A percentile compares a stretch with the other conserved stretches of the same genome.
Evolutionary conservation across 1,140 invertebrate genomes (phyloP).

Genomic region (Dinoponera quadriceps): DNA sequence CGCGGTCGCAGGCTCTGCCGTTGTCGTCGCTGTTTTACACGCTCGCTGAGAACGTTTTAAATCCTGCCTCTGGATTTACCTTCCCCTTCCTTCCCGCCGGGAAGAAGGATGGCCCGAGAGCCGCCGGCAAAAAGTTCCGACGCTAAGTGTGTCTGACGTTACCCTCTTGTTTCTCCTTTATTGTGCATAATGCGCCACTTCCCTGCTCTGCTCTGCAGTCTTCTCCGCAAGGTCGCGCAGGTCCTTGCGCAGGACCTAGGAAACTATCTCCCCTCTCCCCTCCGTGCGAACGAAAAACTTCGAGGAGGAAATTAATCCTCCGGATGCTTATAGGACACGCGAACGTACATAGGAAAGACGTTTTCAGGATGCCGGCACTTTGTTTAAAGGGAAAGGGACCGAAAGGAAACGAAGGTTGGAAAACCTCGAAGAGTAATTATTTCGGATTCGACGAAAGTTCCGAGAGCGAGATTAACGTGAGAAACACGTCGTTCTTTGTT

Average conservation of each 20-base stretch:
- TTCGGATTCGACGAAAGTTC: background rate
- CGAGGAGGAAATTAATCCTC: slow-evolving; percentile 19
- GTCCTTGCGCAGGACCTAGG: slow-evolving; percentile 9
- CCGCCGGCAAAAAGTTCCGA: slow-evolving; percentile 71
- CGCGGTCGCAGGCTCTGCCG: slow-evolving; percentile 37
- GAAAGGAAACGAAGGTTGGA: too few species aligned
- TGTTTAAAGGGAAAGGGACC: background rate
- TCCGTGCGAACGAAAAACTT: slow-evolving; percentile 3
- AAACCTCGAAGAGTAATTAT: background rate
- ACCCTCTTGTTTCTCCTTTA: slow-evolving; percentile 71
- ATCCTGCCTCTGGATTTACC: slow-evolving; percentile 67
- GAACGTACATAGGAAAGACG: too few species aligned
- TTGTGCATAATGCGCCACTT: slow-evolving; percentile 69
- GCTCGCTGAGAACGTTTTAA: slow-evolving; percentile 69
- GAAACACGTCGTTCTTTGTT: too few species aligned
- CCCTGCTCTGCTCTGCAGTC: background rate
- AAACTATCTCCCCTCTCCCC: too few species aligned
- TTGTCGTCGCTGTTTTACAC: slow-evolving; percentile 67
- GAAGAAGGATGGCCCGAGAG: slow-evolving; percentile 49
- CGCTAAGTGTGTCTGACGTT: slow-evolving; percentile 75
- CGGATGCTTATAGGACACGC: slow-evolving; percentile 3
- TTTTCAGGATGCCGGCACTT: too few species aligned
- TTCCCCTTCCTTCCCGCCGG: slow-evolving; percentile 32
- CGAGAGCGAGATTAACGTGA: too few species aligned
- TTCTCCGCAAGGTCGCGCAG: slow-evolving; percentile 35